Evolutionary conservation across 2,113 vertebrate genomes (phyloP).

Genomic region (Oryzias javanicus): DNA sequence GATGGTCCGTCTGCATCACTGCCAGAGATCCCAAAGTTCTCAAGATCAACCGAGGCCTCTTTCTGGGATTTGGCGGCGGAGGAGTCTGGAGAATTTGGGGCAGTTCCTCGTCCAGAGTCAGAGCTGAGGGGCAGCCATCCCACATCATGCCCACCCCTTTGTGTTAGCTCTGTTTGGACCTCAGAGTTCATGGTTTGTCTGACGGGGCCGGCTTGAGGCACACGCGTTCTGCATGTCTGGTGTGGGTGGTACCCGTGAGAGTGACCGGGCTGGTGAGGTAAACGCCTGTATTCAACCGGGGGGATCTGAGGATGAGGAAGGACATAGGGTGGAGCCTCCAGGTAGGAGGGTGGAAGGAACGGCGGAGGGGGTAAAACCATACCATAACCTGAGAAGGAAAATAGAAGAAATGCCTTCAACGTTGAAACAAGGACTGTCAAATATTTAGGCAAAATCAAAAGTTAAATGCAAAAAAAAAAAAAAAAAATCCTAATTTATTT

Average conservation of each 20-base stretch:
- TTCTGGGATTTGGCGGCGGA: conserved; percentile 31
- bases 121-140: conserved; percentile 16
- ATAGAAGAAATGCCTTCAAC: accelerated
- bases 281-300: conserved; percentile 55
- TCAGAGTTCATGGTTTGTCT: conserved; percentile 44
- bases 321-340: conserved; percentile 62
- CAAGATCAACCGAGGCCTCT: background rate
- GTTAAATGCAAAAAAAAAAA: no score
- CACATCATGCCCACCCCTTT: background rate
- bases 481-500: no score
- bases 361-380: conserved; percentile 51
- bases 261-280: conserved; percentile 37
- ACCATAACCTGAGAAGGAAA: conserved; percentile 57
- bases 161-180: conserved; percentile 62
- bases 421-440: background rate
- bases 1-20: accelerated
- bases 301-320: conserved; percentile 55
- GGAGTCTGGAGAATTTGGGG: conserved; percentile 29
- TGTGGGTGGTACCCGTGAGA: background rate
- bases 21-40: background rate
- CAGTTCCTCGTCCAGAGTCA: conserved; percentile 60
- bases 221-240: conserved; percentile 34
- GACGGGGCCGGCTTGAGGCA: background rate
- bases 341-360: conserved; percentile 44
- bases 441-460: background rate